Conservation (phyloP, 2,797 vertebrate genomes). For the Chloroceryle inda region DNA sequence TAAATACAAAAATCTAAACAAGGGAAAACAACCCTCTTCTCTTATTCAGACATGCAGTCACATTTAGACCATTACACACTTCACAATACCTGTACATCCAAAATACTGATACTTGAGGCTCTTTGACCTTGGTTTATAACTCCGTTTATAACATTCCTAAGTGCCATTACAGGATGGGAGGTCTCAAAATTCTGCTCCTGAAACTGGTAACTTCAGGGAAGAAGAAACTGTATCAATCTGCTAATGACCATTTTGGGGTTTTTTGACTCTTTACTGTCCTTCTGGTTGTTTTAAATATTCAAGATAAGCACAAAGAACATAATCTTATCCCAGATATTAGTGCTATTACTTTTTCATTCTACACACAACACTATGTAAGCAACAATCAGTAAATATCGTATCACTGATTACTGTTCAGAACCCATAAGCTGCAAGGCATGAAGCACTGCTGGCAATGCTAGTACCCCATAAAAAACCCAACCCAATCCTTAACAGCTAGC, state of each 20-base stretch:
- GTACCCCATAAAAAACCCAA: neutral
- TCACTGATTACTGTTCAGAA: neutral
- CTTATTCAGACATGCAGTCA: neutral
- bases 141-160: neutral
- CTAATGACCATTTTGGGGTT: neutral
- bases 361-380: neutral
- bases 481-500: neutral
- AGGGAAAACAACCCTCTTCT: neutral
- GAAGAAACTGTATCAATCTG: neutral
- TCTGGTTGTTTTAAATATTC: neutral
- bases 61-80: neutral
- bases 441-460: neutral
- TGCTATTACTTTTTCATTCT: neutral
- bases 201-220: neutral
- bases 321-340: neutral
- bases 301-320: neutral
- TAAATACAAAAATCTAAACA: neutral
- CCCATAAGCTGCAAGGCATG: neutral
- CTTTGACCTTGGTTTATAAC: neutral
- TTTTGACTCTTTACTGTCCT: neutral
- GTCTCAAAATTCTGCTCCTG: neutral
- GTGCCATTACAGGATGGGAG: neutral
- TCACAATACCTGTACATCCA: neutral
- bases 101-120: neutral
- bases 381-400: accelerated